A percentile compares a stretch with the other conserved stretches of the same genome.
Conservation (phyloP, 2,888 invertebrate species). For the Panorpa germanica region DNA sequence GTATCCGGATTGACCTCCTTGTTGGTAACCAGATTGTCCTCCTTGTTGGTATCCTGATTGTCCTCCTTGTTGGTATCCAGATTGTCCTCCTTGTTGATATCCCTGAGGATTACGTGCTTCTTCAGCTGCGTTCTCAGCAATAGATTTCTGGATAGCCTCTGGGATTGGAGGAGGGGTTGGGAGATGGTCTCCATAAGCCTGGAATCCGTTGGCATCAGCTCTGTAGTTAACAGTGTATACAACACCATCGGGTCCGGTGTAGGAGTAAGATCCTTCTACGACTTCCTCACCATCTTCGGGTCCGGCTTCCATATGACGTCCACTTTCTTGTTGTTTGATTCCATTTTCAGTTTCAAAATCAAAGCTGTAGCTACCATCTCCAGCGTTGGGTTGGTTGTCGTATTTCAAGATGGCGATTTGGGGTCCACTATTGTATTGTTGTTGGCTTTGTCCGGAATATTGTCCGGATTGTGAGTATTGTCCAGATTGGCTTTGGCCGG, state of each 20-base stretch:
- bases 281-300: no score
- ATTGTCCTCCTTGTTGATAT: conserved; percentile 8
- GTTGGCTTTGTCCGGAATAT: no score
- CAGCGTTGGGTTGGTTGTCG: conserved; percentile 38
- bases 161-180: conserved; percentile 61
- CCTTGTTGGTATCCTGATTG: no score
- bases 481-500: no score
- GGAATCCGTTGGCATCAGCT: conserved; percentile 60
- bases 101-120: no score
- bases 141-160: no score
- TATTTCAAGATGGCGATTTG: conserved; percentile 38
- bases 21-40: no score
- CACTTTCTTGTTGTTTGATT: conserved; percentile 33
- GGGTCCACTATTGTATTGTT: no score
- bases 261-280: conserved; percentile 41
- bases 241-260: conserved; percentile 39
- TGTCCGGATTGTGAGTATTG: no score
- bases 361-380: conserved; percentile 42
- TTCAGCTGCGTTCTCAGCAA: no score
- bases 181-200: conserved; percentile 55
- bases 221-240: conserved; percentile 44
- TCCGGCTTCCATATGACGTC: no score
- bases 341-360: conserved; percentile 48
- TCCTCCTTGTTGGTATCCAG: conserved; percentile 3
- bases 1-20: conserved; percentile 6